Percentiles rank a stretch among this genome's conserved stretches.
These are phyloP conservation scores for Xenops minutus DNA, from an alignment of 2,797 vertebrate species.

Conservation along the genomic window DNA sequence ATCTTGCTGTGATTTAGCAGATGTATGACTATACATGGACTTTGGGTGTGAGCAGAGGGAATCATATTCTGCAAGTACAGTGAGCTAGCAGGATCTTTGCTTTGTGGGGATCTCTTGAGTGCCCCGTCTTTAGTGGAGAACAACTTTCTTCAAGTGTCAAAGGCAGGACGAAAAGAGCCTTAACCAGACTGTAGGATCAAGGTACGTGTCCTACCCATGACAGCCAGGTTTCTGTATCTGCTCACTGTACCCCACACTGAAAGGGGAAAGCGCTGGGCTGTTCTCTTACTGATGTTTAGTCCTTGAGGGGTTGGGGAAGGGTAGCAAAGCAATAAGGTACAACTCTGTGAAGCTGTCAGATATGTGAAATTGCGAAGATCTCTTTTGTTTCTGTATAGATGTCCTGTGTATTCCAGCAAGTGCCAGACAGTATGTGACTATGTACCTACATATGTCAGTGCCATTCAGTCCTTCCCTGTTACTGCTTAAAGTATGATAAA, in stretches of 20 bases:
- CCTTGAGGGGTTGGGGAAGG: not conserved
- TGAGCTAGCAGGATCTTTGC: not conserved
- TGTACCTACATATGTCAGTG: not conserved
- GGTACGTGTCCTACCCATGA: accelerated
- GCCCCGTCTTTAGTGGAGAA: not conserved
- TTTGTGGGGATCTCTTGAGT: not conserved
- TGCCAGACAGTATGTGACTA: not conserved
- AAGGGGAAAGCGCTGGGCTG: not conserved
- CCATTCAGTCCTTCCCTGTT: not conserved
- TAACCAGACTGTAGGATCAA: not conserved
- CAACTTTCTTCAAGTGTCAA: not conserved
- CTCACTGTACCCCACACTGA: not conserved
- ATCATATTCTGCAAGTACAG: not conserved
- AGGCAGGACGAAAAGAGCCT: not conserved
- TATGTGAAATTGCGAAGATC: not conserved
- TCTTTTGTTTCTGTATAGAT: not conserved
- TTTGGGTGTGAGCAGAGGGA: not conserved
- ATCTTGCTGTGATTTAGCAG: slow-evolving; percentile 23
- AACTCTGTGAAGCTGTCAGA: not conserved
- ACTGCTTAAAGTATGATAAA: not conserved
- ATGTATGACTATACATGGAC: not conserved
- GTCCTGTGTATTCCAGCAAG: not conserved
- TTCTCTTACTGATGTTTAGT: not conserved
- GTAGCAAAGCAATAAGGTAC: not conserved
- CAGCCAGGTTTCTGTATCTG: not conserved